Conservation (phyloP, 1,140 invertebrate species). For the Diabrotica undecimpunctata region DNA sequence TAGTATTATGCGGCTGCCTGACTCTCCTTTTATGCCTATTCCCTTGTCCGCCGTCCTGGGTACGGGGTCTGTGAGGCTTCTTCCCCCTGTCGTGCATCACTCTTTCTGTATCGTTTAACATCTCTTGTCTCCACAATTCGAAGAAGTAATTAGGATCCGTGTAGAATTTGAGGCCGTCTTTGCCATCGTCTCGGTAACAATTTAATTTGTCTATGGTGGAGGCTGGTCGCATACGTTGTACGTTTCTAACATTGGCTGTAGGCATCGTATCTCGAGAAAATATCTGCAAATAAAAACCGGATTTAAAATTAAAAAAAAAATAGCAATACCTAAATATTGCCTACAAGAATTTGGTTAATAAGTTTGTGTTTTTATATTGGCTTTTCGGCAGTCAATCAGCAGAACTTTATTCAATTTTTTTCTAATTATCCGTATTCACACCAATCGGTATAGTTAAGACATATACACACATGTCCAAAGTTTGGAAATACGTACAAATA, state of each 20-base stretch:
- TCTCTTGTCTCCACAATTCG: conserved; percentile 95
- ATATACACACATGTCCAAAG: too few relatives aligned
- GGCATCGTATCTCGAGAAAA: conserved; percentile 93
- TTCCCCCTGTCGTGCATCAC: conserved; percentile 53
- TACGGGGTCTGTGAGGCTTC: conserved; percentile 56
- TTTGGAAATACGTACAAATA: too few relatives aligned
- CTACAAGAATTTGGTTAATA: too few relatives aligned
- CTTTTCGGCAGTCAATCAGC: too few relatives aligned
- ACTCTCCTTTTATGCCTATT: conserved; percentile 76
- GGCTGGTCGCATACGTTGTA: conserved; percentile 90
- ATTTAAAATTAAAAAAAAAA: background rate
- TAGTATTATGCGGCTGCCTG: conserved; percentile 79
- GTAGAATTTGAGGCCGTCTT: conserved; percentile 97
- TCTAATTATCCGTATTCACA: too few relatives aligned
- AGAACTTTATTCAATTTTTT: too few relatives aligned
- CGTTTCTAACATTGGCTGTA: conserved; percentile 88
- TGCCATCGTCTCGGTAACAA: conserved; percentile 93
- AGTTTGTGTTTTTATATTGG: too few relatives aligned
- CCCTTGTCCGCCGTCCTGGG: conserved; percentile 53
- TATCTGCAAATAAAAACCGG: conserved; percentile 51
- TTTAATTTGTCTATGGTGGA: conserved; percentile 94
- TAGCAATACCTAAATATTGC: too few relatives aligned
- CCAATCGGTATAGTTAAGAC: too few relatives aligned
- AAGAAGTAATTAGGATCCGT: conserved; percentile 99
- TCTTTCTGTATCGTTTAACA: conserved; percentile 93